Evolutionary conservation across 2,888 invertebrate species (phyloP).

Genomic region (Lydus trimaculatus): DNA sequence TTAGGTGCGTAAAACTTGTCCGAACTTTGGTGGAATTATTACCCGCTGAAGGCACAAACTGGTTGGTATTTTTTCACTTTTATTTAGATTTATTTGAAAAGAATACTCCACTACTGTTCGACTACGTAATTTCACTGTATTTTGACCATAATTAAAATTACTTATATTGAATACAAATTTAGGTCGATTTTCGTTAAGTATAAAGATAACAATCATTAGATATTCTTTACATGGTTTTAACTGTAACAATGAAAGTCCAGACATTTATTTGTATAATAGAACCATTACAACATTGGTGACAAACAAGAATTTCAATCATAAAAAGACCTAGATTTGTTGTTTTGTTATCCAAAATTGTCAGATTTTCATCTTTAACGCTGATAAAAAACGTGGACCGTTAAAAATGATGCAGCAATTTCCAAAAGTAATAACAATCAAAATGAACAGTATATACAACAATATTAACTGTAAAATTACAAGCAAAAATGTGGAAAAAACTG

Average conservation of each 20-base stretch:
- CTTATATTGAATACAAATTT: not conserved
- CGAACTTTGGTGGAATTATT: not conserved
- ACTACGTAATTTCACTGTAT: not conserved
- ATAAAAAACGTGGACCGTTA: not conserved
- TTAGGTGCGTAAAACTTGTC: not conserved
- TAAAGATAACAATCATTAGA: not conserved
- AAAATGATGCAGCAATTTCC: not conserved
- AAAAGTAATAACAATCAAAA: not conserved
- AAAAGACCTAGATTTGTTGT: no score
- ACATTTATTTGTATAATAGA: conserved; percentile 9
- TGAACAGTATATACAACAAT: not conserved
- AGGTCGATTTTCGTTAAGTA: not conserved
- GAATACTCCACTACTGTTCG: not conserved
- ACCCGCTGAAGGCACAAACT: not conserved
- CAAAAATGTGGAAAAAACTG: not conserved
- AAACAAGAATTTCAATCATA: not conserved
- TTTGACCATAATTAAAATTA: not conserved
- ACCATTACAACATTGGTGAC: not conserved
- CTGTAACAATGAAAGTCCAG: conserved; percentile 36
- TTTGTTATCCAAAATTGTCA: no score
- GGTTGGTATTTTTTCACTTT: not conserved
- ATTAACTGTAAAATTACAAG: not conserved
- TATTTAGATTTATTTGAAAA: not conserved
- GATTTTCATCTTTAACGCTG: not conserved
- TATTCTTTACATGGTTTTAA: conserved; percentile 36